Base-by-base conservation (phyloP, 2,113 vertebrate genomes). In the Rhegmatorhina hoffmannsi region DNA sequence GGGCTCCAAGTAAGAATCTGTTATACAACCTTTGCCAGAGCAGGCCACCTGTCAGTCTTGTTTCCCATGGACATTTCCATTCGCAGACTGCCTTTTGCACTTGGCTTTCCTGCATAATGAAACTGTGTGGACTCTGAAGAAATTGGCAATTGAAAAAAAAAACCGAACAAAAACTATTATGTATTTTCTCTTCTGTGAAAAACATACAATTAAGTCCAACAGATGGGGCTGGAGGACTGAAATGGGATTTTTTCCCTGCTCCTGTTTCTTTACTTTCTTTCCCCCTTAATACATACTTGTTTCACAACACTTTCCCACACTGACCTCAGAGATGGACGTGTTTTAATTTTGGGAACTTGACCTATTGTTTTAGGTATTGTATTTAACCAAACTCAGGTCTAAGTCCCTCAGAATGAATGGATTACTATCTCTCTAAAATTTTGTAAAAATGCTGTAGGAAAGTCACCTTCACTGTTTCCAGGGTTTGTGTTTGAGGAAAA, bases 401-500 rank as follows among this genome's bases (percentile, higher is more conserved):
- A 93, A 94, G 38, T 19, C 66, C 62, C 49, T 79, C 40, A 88
- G 63, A 92, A 85, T 64, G 67, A 80, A 53, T 49, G n/a, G 58
- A 76, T 95, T 95, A 83, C 49, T 64, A 12, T 76, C 29, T 59
- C 69, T 68, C 58, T 43, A 55, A n/a, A 91, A 78, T 91, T 93
- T 84, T 12, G 5, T 70, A 50, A 91, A 80, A 89, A 60, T 55
- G 29, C 47, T 84, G 26, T 55, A 93, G 69, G 85, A 94, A 93
- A 59, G 59, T 62, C 92, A 89, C 24, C 52, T 81, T 91, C 78
- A 67, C 40, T 25, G n/a, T 77, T 91, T 87, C 43, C 53, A 75
- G 47, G 33, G 60, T 63, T 59, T 74, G 24, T 55, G 16, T 87
- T 94, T 70, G 82, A 91, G 64, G 23, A 63, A 82, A 63, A 94